phyloP scores from a whole-genome alignment of 2,113 vertebrate species.

The Labeo catla region DNA sequence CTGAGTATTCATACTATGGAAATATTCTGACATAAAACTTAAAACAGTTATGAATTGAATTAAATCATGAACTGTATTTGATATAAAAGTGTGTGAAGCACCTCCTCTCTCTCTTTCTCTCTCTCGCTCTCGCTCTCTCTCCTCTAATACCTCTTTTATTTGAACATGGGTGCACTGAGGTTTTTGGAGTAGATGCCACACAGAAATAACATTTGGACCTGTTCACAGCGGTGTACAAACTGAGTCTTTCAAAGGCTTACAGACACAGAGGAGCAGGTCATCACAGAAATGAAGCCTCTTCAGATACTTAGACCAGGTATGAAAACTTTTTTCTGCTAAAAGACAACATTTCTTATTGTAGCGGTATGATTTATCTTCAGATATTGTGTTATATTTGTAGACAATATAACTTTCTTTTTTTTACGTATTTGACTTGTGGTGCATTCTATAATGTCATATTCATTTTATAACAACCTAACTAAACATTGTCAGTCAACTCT shows the following conservation, averaged over 20 bases:
- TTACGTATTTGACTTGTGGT: neutral
- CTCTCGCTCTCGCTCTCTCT: neutral
- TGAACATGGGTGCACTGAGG: neutral
- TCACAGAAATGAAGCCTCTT: slow-evolving; percentile 60
- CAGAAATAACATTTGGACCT: slow-evolving; percentile 3
- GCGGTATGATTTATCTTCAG: neutral
- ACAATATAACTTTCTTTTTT: neutral
- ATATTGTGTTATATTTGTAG: neutral
- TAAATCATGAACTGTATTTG: neutral
- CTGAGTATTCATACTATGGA: neutral
- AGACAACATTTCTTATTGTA: neutral
- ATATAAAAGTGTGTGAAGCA: neutral
- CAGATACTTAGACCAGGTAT: slow-evolving; percentile 62
- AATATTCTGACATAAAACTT: neutral
- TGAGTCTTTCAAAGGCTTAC: neutral
- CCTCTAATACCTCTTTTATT: slow-evolving; percentile 16
- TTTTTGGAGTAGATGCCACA: slow-evolving; percentile 7
- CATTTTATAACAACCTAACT: too few relatives aligned
- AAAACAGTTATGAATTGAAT: neutral
- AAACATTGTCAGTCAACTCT: too few relatives aligned
- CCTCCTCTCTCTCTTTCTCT: slow-evolving; percentile 1
- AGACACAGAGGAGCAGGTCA: slow-evolving; percentile 42
- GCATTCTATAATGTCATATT: neutral
- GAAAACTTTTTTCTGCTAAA: slow-evolving; percentile 25
- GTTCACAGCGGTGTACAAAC: slow-evolving; percentile 14